Evolutionary conservation across 1,140 invertebrate species (phyloP).

Genomic region (Eumeta japonica): DNA sequence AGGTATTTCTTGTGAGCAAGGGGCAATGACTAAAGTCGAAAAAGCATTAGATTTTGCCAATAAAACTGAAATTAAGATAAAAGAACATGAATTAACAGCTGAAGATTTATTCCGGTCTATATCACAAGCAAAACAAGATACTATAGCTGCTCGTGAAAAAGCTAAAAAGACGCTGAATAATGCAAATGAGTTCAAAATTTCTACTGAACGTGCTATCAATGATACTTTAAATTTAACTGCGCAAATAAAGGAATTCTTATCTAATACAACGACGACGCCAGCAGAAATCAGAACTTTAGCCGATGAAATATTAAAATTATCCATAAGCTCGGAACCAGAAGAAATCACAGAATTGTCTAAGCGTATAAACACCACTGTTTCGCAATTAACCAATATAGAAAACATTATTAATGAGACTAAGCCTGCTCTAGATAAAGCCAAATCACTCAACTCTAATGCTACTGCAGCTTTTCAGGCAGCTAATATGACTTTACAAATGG

Average conservation of each 20-base stretch:
- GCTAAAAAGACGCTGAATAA: conserved; percentile 53
- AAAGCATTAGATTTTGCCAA: conserved; percentile 83
- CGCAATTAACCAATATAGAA: conserved; percentile 85
- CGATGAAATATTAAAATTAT: conserved; percentile 68
- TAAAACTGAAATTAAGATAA: conserved; percentile 77
- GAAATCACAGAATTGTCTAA: conserved; percentile 81
- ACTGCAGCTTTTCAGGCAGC: conserved; percentile 72
- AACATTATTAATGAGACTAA: conserved; percentile 83
- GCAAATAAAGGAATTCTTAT: conserved; percentile 74
- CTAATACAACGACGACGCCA: conserved; percentile 74
- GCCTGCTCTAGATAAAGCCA: conserved; percentile 72
- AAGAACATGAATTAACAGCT: conserved; percentile 77
- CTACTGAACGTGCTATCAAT: conserved; percentile 54
- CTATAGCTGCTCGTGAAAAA: conserved; percentile 51
- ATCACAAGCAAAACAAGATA: conserved; percentile 59
- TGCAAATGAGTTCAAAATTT: conserved; percentile 51
- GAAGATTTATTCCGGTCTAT: conserved; percentile 59
- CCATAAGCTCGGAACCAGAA: conserved; percentile 69
- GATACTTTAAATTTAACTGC: conserved; percentile 61
- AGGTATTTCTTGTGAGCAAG: conserved; percentile 83
- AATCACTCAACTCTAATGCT: conserved; percentile 73
- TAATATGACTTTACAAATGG: conserved; percentile 58
- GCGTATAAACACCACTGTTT: conserved; percentile 82
- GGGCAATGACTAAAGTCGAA: conserved; percentile 83
- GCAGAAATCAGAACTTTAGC: conserved; percentile 78